Evolutionary conservation across 2,797 vertebrate genomes (phyloP).

Genomic region (Sebastes baramenuke): DNA sequence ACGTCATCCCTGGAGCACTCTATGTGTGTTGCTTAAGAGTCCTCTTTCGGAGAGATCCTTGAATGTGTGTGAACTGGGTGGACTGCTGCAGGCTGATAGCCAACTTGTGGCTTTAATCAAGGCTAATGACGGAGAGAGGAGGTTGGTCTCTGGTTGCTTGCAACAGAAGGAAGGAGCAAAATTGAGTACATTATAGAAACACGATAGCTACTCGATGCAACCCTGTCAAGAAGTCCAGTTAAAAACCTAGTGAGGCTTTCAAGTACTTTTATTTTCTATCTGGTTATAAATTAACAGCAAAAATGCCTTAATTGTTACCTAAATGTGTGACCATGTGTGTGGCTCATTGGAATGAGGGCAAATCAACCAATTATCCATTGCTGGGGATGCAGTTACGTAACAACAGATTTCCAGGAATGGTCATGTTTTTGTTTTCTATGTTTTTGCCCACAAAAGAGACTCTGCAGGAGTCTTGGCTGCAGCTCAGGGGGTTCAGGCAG

Average conservation of each 20-base stretch:
- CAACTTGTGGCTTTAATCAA: slow-evolving; percentile 26
- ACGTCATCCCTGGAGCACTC: no score
- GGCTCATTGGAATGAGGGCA: slow-evolving; percentile 11
- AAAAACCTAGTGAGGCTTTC: not conserved
- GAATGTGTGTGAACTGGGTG: not conserved
- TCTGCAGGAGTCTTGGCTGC: slow-evolving; percentile 20
- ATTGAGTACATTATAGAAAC: slow-evolving; percentile 25
- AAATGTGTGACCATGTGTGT: not conserved
- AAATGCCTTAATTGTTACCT: not conserved
- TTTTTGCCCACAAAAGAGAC: not conserved
- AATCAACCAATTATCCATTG: slow-evolving; percentile 16
- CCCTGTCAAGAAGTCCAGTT: slow-evolving; percentile 2
- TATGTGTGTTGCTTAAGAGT: not conserved
- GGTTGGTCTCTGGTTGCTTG: slow-evolving; percentile 23
- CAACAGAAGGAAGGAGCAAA: not conserved
- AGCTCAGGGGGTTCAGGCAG: slow-evolving; percentile 12
- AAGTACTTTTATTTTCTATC: not conserved
- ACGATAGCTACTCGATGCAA: slow-evolving; percentile 16
- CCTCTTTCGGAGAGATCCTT: not conserved
- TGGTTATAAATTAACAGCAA: not conserved
- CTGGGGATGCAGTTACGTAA: slow-evolving; percentile 5
- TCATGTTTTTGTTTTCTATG: slow-evolving; percentile 17
- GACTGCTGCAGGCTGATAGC: slow-evolving; percentile 3
- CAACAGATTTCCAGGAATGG: slow-evolving; percentile 19
- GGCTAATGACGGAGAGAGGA: slow-evolving; percentile 6